Conservation (phyloP, 2,797 vertebrate species). For the Lutjanus campechanus region DNA sequence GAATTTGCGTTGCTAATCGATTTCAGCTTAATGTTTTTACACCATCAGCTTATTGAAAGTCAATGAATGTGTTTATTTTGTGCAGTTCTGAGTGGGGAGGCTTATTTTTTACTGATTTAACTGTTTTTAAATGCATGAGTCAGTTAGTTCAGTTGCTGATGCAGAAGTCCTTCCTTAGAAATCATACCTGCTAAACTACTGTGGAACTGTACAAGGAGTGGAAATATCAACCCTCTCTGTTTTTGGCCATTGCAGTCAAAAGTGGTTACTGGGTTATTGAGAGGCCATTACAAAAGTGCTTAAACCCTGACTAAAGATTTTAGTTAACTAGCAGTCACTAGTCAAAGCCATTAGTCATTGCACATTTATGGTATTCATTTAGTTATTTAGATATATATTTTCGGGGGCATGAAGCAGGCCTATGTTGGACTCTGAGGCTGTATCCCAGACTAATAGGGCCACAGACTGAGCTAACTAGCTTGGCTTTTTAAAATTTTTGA, state of each 20-base stretch:
- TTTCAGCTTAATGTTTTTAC: conserved; percentile 28
- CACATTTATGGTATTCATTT: too few species aligned
- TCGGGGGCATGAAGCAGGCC: too few species aligned
- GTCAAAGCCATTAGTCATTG: too few species aligned
- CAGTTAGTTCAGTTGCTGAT: background rate
- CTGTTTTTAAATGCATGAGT: conserved; percentile 12
- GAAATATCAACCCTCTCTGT: background rate
- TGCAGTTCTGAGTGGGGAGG: background rate
- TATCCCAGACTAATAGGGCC: too few species aligned
- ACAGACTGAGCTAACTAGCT: too few species aligned
- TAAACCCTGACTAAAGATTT: background rate
- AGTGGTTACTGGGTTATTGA: background rate
- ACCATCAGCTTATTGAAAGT: conserved; percentile 9
- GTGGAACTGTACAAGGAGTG: background rate
- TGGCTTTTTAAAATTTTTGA: too few species aligned
- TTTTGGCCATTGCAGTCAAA: background rate
- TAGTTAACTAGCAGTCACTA: too few species aligned
- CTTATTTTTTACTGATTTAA: background rate
- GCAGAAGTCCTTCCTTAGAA: background rate
- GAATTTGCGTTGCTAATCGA: conserved; percentile 18
- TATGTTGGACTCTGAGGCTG: too few species aligned
- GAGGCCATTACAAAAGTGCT: background rate
- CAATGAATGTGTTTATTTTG: background rate
- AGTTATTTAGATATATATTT: too few species aligned
- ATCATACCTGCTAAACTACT: background rate